Conservation (phyloP, 2,113 vertebrate species). For the Dolichotis patagonum region DNA sequence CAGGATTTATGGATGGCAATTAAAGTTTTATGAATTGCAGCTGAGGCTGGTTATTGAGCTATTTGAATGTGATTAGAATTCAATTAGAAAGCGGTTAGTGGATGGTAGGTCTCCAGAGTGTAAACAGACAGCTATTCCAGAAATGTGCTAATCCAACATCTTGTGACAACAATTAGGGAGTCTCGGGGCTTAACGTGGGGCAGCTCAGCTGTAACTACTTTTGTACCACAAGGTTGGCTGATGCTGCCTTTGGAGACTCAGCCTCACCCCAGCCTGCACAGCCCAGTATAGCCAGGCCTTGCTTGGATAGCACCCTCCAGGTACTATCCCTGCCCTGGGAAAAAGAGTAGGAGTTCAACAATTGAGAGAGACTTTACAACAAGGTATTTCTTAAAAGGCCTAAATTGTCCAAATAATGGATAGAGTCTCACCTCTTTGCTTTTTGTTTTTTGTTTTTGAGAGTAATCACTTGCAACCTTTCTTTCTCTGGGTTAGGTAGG, state of each 20-base stretch:
- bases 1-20: conserved; percentile 92
- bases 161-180: conserved; percentile 99
- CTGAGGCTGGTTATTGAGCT: conserved; percentile 92
- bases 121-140: conserved; percentile 99
- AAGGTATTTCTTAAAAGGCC: neutral
- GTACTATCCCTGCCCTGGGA: neutral
- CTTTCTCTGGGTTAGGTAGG: neutral
- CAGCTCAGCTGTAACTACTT: conserved; percentile 89
- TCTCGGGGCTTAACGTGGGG: conserved; percentile 89
- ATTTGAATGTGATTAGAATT: conserved; percentile 99
- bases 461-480: neutral
- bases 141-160: conserved; percentile 99
- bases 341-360: neutral
- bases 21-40: conserved; percentile 95
- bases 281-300: neutral
- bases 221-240: conserved; percentile 79
- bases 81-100: conserved; percentile 99
- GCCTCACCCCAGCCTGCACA: neutral
- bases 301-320: neutral
- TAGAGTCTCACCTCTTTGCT: too few species aligned
- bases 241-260: neutral
- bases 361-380: neutral
- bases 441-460: neutral
- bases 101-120: conserved; percentile 90
- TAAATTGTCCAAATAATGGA: neutral